Base-by-base conservation (phyloP, 2,797 vertebrate species). In the Paramormyrops hopkinsi region DNA sequence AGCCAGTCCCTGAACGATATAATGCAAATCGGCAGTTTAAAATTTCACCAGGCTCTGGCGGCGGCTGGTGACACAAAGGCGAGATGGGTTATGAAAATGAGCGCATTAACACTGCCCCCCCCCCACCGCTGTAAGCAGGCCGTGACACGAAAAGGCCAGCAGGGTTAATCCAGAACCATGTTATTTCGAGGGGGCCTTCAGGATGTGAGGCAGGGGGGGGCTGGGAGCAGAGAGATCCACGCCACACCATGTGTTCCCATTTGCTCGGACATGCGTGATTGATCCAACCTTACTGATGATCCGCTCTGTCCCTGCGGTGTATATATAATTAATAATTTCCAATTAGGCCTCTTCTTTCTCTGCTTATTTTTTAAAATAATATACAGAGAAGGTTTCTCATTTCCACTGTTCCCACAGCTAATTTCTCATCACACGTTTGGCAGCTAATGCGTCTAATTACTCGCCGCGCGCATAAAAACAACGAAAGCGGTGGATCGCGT, bases 391-490 rank as follows among this genome's bases (percentile, higher is more conserved):
- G 41, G 29, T 91, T 93, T 91, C 91, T 91, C 82, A 56, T 25
- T 59, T 59, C 51, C 37, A 69, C 89, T 90, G 92, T 93, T 93
- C 94, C 93, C 89, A 92, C 93, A 93, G 93, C 93, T 93, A 93
- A 90, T 94, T 91, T 82, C 91, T 89, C 89, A 91, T 90, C 88
- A 93, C 92, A 92, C 90, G 92, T 90, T 91, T 95, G 95, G 94
- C 93, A 94, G 94, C 91, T 90, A 91, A 92, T 92, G 93, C 89
- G 92, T 92, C 94, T 94, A 94, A 95, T 95, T 95, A 95, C 94
- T 95, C 94, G 94, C 89, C 86, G 91, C 88, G 92, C 93, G 94
- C 93, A 92, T 92, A 94, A 95, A 95, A 95, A 94, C 93, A 91
- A 88, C 50, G 88, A 92, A 94, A 94, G 92, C 91, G 94, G 92